phyloP scores from a whole-genome alignment of 1,140 invertebrate genomes.

The Drosophila oshimai region DNA sequence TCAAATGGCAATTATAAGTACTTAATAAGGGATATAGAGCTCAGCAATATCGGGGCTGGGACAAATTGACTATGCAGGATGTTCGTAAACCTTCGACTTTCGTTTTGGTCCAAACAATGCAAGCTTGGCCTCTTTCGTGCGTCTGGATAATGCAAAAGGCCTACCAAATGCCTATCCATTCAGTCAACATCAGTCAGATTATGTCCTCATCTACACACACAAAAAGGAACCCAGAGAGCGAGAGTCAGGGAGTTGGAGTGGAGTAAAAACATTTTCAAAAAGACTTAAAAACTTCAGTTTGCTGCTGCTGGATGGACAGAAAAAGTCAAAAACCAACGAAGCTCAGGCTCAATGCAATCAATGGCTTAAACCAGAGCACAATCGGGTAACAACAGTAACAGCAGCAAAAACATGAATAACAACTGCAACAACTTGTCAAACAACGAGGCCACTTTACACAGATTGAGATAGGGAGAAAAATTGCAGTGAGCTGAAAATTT shows the following conservation, averaged over 20 bases:
- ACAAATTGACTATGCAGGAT: not conserved
- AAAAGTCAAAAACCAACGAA: slow-evolving; percentile 57
- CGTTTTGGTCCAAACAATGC: slow-evolving; percentile 1
- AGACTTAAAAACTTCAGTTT: slow-evolving; percentile 56
- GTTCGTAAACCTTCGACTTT: slow-evolving; percentile 1
- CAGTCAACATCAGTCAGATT: slow-evolving; percentile 59
- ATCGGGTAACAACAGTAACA: slow-evolving; percentile 22
- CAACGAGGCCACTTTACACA: slow-evolving; percentile 45
- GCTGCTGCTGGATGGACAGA: slow-evolving; percentile 2
- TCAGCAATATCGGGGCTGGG: not conserved
- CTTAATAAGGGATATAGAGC: not conserved
- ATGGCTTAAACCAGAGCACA: slow-evolving; percentile 62
- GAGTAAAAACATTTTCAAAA: slow-evolving; percentile 56
- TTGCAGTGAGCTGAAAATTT: slow-evolving; percentile 37
- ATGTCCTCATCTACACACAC: slow-evolving; percentile 35
- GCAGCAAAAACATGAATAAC: slow-evolving; percentile 40
- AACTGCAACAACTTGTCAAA: slow-evolving; percentile 73
- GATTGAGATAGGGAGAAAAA: slow-evolving; percentile 14
- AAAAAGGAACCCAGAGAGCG: not conserved
- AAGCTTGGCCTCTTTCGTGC: slow-evolving; percentile 1
- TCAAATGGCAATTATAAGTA: slow-evolving; percentile 2
- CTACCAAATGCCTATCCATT: slow-evolving; percentile 56
- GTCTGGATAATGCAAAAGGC: slow-evolving; percentile 29
- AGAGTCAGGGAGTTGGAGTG: slow-evolving; percentile 1
- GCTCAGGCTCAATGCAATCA: slow-evolving; percentile 62